A percentile compares a stretch with the other conserved stretches of the same genome.
Conservation (phyloP, 2,113 vertebrate genomes). For the Trematocara macrostoma region DNA sequence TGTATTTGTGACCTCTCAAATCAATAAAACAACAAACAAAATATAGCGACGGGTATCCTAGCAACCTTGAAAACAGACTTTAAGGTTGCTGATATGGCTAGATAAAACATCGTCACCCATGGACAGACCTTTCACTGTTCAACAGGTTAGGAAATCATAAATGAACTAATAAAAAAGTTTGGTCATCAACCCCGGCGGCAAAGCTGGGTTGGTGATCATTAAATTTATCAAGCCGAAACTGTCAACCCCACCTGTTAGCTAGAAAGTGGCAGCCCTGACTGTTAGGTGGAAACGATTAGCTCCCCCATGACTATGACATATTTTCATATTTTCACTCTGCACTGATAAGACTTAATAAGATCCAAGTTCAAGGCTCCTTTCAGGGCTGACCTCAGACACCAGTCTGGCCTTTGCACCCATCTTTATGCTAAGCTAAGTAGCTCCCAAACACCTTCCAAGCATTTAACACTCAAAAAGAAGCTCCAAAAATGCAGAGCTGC, state of each 20-base stretch:
- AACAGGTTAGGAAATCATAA: neutral
- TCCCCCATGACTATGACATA: neutral
- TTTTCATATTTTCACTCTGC: neutral
- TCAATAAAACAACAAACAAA: neutral
- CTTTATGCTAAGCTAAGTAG: neutral
- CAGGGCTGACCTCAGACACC: neutral
- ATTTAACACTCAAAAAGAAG: neutral
- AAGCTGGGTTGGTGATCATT: neutral
- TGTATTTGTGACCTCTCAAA: neutral
- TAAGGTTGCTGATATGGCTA: neutral
- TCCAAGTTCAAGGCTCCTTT: neutral
- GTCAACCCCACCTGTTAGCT: neutral
- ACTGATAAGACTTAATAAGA: neutral
- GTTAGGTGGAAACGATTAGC: neutral
- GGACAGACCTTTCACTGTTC: neutral
- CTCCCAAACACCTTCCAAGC: neutral
- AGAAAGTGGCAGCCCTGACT: neutral
- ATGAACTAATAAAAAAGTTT: neutral
- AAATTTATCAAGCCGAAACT: neutral
- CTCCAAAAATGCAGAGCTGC: neutral
- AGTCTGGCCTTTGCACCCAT: neutral
- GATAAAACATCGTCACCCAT: neutral
- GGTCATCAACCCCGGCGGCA: neutral
- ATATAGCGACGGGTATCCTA: neutral
- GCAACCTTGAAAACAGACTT: neutral